Percentiles rank a stretch among this genome's conserved stretches.
Conservation (phyloP, 2,888 invertebrate genomes). For the Epinotia ramella region DNA sequence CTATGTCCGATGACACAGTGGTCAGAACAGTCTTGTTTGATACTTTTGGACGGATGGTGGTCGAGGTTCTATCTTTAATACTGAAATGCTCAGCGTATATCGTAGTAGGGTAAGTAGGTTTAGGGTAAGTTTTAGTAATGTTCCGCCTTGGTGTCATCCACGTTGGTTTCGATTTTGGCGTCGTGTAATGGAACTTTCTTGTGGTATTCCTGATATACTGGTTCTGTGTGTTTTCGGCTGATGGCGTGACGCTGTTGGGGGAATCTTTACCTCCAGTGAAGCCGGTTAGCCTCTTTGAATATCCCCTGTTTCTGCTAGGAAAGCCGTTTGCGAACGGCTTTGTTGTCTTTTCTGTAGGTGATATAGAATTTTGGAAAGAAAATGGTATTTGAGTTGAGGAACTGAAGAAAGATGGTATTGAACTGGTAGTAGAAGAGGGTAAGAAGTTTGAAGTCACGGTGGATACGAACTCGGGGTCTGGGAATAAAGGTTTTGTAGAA, state of each 20-base stretch:
- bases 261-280: slow-evolving; percentile 70
- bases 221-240: slow-evolving; percentile 58
- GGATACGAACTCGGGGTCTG: slow-evolving; percentile 49
- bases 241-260: slow-evolving; percentile 71
- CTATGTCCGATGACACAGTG: slow-evolving; percentile 79
- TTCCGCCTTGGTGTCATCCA: slow-evolving; percentile 78
- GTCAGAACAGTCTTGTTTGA: slow-evolving; percentile 67
- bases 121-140: slow-evolving; percentile 59
- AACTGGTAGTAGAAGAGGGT: slow-evolving; percentile 55
- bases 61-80: slow-evolving; percentile 67
- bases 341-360: slow-evolving; percentile 63
- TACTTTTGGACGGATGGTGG: slow-evolving; percentile 56
- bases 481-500: slow-evolving; percentile 52
- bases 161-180: slow-evolving; percentile 72
- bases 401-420: slow-evolving; percentile 52
- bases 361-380: slow-evolving; percentile 66
- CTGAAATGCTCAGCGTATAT: slow-evolving; percentile 79
- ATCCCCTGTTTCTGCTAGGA: slow-evolving; percentile 66
- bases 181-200: slow-evolving; percentile 73
- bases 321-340: slow-evolving; percentile 63
- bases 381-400: slow-evolving; percentile 52
- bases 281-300: slow-evolving; percentile 72
- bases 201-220: slow-evolving; percentile 60
- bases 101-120: slow-evolving; percentile 67
- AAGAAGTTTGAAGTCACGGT: slow-evolving; percentile 59